Evolutionary conservation across 2,888 invertebrate species (phyloP).

Genomic region (Perizoma flavofasciatum): DNA sequence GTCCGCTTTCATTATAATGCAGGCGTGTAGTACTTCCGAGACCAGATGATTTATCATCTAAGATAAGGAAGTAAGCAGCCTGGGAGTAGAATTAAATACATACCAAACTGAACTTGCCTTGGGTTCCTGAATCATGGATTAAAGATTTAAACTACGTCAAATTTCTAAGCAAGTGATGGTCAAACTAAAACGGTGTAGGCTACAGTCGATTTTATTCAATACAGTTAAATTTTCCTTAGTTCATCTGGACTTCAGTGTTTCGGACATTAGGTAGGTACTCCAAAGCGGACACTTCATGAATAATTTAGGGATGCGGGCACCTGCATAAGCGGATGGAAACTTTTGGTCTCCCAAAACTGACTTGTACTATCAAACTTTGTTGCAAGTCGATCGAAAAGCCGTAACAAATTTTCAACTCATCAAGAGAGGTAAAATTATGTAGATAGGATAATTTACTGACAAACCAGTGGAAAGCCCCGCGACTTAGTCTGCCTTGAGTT

Average conservation of each 20-base stretch:
- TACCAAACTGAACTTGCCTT: too few relatives aligned
- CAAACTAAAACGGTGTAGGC: neutral
- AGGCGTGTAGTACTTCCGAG: slow-evolving; percentile 6
- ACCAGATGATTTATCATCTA: neutral
- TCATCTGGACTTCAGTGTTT: slow-evolving; percentile 4
- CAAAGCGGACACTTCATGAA: slow-evolving; percentile 15
- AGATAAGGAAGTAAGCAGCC: too few relatives aligned
- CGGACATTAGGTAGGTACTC: slow-evolving; percentile 3
- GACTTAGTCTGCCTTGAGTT: too few relatives aligned
- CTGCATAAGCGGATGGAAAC: neutral
- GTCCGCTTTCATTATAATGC: slow-evolving; percentile 19
- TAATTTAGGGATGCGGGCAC: slow-evolving; percentile 11
- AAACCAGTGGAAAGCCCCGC: too few relatives aligned
- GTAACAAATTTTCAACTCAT: too few relatives aligned
- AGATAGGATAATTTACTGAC: too few relatives aligned
- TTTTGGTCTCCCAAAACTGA: slow-evolving; percentile 5
- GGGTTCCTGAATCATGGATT: too few relatives aligned
- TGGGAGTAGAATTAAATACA: too few relatives aligned
- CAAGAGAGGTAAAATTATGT: too few relatives aligned
- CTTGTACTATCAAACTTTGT: slow-evolving; percentile 3
- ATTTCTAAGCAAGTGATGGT: too few relatives aligned
- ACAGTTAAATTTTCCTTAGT: neutral
- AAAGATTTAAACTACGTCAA: too few relatives aligned
- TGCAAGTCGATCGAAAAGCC: neutral
- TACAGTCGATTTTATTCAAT: slow-evolving; percentile 2